Conservation (phyloP, 2,797 vertebrate genomes). For the Mormyrus hasselquistii region DNA sequence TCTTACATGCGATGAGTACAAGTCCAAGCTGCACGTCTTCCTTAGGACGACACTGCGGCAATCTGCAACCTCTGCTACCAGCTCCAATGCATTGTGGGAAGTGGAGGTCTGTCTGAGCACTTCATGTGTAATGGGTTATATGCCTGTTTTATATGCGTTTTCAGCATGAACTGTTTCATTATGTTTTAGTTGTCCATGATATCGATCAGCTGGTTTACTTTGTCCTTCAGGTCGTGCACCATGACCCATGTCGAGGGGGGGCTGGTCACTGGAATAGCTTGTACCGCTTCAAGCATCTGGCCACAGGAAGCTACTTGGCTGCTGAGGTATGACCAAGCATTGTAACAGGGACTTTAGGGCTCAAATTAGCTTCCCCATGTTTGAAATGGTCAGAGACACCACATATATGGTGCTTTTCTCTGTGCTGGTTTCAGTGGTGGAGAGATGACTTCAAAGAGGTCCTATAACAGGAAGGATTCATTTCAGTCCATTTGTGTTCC, state of each 20-base stretch:
- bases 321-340: conserved; percentile 73
- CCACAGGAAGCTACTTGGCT: conserved; percentile 91
- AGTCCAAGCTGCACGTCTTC: conserved; percentile 82
- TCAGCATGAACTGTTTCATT: neutral
- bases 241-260: conserved; percentile 89
- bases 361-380: neutral
- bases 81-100: conserved; percentile 96
- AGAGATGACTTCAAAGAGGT: neutral
- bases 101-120: conserved; percentile 69
- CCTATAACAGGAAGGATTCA: neutral
- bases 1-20: conserved; percentile 90
- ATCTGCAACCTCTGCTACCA: conserved; percentile 88
- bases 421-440: neutral
- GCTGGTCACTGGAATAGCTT: conserved; percentile 97
- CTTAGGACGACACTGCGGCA: conserved; percentile 86
- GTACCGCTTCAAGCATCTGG: conserved; percentile 94
- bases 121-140: neutral
- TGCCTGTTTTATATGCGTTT: neutral
- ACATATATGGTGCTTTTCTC: neutral
- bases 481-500: neutral
- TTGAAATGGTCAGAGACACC: neutral
- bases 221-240: conserved; percentile 77
- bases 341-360: neutral
- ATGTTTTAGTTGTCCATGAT: neutral
- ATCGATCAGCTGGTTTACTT: conserved; percentile 21